Percentiles rank a stretch among this genome's conserved stretches.
Conservation (phyloP, 2,888 invertebrate species). For the Brassicogethes aeneus region DNA sequence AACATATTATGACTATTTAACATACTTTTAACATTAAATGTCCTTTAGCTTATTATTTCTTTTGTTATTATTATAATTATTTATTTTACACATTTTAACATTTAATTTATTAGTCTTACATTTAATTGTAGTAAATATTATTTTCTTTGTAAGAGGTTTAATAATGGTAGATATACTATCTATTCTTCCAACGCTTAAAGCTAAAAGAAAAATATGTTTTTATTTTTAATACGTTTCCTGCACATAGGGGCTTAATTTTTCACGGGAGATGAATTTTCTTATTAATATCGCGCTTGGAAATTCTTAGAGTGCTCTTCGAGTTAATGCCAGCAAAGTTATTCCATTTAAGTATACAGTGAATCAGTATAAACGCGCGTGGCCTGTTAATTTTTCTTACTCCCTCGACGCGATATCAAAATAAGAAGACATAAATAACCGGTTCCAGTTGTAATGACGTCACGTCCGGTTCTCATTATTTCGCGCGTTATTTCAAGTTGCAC, state of each 20-base stretch:
- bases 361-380: slow-evolving; percentile 31
- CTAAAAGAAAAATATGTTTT: no score
- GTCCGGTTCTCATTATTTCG: slow-evolving; percentile 44
- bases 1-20: no score
- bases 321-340: slow-evolving; percentile 32
- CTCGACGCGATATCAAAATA: slow-evolving; percentile 22
- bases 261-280: slow-evolving; percentile 1
- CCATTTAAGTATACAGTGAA: slow-evolving; percentile 33
- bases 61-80: no score
- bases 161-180: no score
- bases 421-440: slow-evolving; percentile 42
- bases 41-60: no score
- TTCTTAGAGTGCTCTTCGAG: slow-evolving; percentile 14
- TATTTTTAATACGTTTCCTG: neutral
- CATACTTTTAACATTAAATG: no score
- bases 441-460: slow-evolving; percentile 45
- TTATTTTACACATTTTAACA: no score
- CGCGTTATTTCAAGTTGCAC: slow-evolving; percentile 42
- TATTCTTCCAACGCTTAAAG: no score
- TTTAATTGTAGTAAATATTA: no score
- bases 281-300: slow-evolving; percentile 2
- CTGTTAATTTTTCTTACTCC: slow-evolving; percentile 36
- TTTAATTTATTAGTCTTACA: no score
- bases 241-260: neutral
- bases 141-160: no score